phyloP scores from a whole-genome alignment of 2,888 invertebrate genomes.

The Diarsia mendica region DNA sequence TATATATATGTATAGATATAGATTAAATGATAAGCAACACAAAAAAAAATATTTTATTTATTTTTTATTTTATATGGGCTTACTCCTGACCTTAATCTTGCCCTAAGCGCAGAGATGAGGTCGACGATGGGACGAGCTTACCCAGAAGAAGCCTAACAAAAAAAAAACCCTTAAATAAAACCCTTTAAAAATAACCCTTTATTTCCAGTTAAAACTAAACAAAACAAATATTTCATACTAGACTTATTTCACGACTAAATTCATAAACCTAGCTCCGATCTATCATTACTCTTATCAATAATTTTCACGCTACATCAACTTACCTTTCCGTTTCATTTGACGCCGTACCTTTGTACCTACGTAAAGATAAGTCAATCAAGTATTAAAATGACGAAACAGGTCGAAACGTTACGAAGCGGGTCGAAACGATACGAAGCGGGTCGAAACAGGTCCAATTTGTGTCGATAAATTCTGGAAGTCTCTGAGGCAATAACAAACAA shows the following conservation, averaged over 20 bases:
- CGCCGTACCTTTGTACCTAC: conserved; percentile 34
- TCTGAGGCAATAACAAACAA: conserved; percentile 79
- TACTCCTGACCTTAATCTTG: too few species aligned
- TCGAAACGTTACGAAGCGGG: conserved; percentile 55
- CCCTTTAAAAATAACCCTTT: neutral
- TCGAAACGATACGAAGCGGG: conserved; percentile 22
- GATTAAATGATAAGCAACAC: too few species aligned
- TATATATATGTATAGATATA: too few species aligned
- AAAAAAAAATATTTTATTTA: too few species aligned
- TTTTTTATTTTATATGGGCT: too few species aligned
- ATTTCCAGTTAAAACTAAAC: conserved; percentile 15
- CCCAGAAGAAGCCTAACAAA: too few species aligned
- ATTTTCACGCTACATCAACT: conserved; percentile 43
- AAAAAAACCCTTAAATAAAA: too few species aligned
- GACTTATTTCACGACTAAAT: conserved; percentile 15
- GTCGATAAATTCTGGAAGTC: conserved; percentile 72
- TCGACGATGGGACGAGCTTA: too few species aligned
- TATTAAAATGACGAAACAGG: conserved; percentile 72
- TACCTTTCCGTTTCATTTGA: conserved; percentile 49
- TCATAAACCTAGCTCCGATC: conserved; percentile 8
- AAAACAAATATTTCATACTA: conserved; percentile 18
- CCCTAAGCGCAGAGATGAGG: too few species aligned
- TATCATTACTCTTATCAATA: conserved; percentile 48
- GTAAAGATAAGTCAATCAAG: conserved; percentile 72
- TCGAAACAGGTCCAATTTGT: conserved; percentile 71